phyloP scores from a whole-genome alignment of 2,888 invertebrate genomes.

The Tinea trinotella region DNA sequence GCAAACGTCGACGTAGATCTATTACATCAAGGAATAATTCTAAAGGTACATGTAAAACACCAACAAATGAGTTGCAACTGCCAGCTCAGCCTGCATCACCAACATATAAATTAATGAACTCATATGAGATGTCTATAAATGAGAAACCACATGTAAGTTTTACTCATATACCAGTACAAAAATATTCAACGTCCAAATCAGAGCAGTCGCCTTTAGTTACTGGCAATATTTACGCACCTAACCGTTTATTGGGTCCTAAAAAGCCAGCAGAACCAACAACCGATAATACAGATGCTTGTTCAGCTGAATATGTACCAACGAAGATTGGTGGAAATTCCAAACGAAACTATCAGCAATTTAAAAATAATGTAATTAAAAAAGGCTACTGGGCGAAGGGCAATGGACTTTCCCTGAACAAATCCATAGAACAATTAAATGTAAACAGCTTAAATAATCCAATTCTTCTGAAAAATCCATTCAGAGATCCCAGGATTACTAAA shows the following conservation, averaged over 20 bases:
- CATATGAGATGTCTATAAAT: not conserved
- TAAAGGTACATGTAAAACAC: not conserved
- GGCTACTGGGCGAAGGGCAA: constrained; percentile 65
- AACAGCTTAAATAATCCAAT: not conserved
- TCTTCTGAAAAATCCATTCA: not conserved
- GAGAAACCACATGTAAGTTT: not conserved
- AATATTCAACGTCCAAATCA: constrained; percentile 47
- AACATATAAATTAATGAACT: not conserved
- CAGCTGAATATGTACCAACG: constrained; percentile 63
- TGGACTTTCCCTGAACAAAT: constrained; percentile 35
- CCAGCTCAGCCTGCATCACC: not conserved
- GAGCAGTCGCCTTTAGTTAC: constrained; percentile 50
- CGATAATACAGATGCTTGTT: constrained; percentile 45
- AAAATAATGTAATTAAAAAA: constrained; percentile 54
- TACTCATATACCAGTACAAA: constrained; percentile 27
- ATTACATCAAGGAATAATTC: not conserved
- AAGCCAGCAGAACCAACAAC: constrained; percentile 30
- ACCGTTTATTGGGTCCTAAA: constrained; percentile 50
- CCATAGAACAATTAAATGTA: not conserved
- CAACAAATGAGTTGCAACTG: constrained; percentile 20
- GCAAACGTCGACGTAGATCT: not conserved
- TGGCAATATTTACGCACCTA: constrained; percentile 55
- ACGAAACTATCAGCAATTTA: constrained; percentile 61
- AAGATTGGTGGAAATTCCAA: constrained; percentile 54
- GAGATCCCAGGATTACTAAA: not conserved